Base-by-base conservation (phyloP, 2,888 invertebrate genomes). In the Calameuta idolon region DNA sequence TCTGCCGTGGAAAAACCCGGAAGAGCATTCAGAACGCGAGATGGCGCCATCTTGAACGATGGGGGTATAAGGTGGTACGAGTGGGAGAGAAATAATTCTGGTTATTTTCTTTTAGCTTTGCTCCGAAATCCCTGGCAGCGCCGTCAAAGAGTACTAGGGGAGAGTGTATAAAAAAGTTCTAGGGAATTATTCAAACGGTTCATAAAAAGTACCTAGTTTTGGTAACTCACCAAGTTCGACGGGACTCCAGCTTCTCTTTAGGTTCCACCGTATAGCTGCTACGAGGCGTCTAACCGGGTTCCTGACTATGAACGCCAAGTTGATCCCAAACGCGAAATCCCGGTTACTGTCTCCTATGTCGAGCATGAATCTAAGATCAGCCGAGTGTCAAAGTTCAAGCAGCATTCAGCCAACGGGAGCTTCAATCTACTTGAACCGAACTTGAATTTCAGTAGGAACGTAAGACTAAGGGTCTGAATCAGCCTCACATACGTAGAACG, bases 11-110 rank as follows among this genome's bases (percentile, higher is more conserved):
- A 34, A 71, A 71, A 71, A 71, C 71, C 71, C 71, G 71, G 71
- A 71, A 71, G 34, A 71, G 31, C 12, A 71, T 71, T 71, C 71
- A 71, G 71, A 71, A 71, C 55, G 55, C 55, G 55, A 55, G 55
- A 55, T 55, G 55, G 55, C 23, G 55, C 55, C 55, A 55, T 55
- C 55, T 55, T 55, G 23, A 55, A 3, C 55, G 55, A 55, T 3
- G 55, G 55, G 55, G 23, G 5, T 55, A 55, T 55, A 55, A 55
- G 23, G 55, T 1, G 23, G 55, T 2, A 15, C 1, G 12, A 71
- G 71, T 23, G 71, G 1, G 12, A 31, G 71, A 4, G 31, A 71
- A 71, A 30, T 33, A 71, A 55, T 55, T 55, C 55, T 55, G 9
- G 55, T 23, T 40, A 40, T 23, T 55, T 55, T 55, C 23, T 55